phyloP scores from a whole-genome alignment of 2,797 vertebrate genomes.

The Sparus aurata region DNA sequence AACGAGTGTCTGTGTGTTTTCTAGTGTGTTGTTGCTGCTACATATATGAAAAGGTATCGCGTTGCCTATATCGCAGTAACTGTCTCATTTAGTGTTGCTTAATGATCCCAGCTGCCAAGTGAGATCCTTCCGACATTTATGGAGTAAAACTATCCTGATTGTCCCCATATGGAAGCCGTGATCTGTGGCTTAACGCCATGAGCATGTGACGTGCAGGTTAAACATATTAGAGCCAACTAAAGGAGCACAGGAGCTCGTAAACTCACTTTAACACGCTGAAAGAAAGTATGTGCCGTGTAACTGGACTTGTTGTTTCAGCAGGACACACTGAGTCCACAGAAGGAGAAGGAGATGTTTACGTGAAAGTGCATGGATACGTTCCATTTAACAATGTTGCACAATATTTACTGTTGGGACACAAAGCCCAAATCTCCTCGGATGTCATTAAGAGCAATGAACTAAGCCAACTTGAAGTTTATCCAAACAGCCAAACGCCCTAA shows the following conservation, averaged over 20 bases:
- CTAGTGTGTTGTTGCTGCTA: conserved; percentile 7
- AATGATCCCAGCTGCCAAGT: conserved; percentile 50
- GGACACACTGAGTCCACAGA: conserved; percentile 17
- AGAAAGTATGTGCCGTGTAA: conserved; percentile 2
- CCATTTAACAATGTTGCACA: conserved; percentile 50
- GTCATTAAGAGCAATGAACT: conserved; percentile 59
- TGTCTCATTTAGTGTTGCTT: conserved; percentile 40
- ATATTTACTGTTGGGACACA: conserved; percentile 52
- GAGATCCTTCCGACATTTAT: conserved; percentile 54
- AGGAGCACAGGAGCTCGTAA: conserved; percentile 14
- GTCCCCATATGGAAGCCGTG: conserved; percentile 70
- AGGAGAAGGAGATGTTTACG: conserved; percentile 58
- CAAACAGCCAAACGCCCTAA: conserved; percentile 50
- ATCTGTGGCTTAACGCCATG: conserved; percentile 43
- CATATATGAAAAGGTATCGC: conserved; percentile 16
- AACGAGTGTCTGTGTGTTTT: background rate
- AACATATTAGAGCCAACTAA: conserved; percentile 25
- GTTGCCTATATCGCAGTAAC: conserved; percentile 10
- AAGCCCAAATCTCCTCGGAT: conserved; percentile 44
- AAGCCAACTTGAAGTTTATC: conserved; percentile 39
- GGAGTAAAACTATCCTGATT: conserved; percentile 68
- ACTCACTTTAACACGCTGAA: background rate
- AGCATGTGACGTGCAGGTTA: conserved; percentile 49
- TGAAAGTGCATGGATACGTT: conserved; percentile 43
- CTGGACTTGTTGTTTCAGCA: conserved; percentile 35